phyloP scores from a whole-genome alignment of 2,113 vertebrate species.

The Pionites leucogaster region DNA sequence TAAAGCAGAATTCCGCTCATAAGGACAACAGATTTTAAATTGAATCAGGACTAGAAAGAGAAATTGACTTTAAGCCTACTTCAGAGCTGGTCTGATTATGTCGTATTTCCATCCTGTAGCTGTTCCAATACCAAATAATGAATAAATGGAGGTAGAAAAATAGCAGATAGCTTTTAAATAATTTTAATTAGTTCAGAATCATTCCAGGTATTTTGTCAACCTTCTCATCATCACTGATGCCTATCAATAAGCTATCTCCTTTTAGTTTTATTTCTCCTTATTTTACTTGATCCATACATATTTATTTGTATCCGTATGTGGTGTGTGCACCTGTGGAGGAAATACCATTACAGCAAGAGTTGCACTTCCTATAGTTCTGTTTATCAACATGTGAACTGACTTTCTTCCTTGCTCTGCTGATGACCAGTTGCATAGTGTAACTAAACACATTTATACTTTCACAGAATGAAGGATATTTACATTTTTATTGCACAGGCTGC shows the following conservation, averaged over 20 bases:
- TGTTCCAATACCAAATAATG: neutral
- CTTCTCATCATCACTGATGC: neutral
- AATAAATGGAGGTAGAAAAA: neutral
- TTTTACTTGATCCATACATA: neutral
- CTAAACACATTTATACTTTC: conserved; percentile 7
- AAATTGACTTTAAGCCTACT: neutral
- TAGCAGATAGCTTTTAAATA: neutral
- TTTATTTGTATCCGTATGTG: neutral
- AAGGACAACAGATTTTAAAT: neutral
- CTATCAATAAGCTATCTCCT: neutral
- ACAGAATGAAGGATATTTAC: conserved; percentile 39
- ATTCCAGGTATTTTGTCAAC: neutral
- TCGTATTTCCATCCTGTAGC: neutral
- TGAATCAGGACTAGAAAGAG: neutral
- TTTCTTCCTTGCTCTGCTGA: neutral
- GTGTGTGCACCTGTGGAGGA: neutral
- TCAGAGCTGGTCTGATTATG: neutral
- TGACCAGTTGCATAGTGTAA: neutral
- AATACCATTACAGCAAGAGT: neutral
- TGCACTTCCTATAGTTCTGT: neutral
- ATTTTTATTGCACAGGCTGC: conserved; percentile 64
- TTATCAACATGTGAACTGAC: neutral
- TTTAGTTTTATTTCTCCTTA: neutral
- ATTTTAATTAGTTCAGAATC: neutral
- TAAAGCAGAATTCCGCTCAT: neutral